Evolutionary conservation across 1,140 invertebrate genomes (phyloP), one percentile per base, ranked within the genome.

Genomic region (Formica selysi): DNA sequence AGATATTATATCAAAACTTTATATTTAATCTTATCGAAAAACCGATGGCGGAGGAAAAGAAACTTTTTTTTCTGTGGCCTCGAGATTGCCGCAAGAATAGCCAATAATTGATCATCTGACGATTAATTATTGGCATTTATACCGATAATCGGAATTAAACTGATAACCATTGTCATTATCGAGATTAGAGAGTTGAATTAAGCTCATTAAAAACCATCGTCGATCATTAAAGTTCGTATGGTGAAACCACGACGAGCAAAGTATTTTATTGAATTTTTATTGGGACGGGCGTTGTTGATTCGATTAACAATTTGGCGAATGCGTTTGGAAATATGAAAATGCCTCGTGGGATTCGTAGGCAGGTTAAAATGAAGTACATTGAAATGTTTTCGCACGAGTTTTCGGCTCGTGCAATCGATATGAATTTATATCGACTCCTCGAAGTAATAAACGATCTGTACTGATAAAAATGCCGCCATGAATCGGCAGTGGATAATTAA

Each of bases 241-340:
- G 32, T 57, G 51, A 80, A 61, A 59, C 36, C 0, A n/a, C 26
- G 67, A 38, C 16, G 48, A 11, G 29, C n/a, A 8, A 36, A 61
- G 26, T 62, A 61, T 81, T 71, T 81, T 71, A 81, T 73, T 32
- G 16, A 38, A 73, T 81, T 81, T 81, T 81, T 73, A 73, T 71
- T 81, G 19, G 38, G 41, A 36, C 22, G 48, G n/a, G 10, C 26
- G 22, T 44, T 6, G 48, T 19, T 81, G 68, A 81, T 44, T 81
- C 68, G 22, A 81, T 81, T 73, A 73, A 73, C 19, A 71, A 73
- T 73, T 73, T 81, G 29, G 10, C 44, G 76, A 29, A 26, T 32
- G 22, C 64, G n/a, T 41, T 2, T 5, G 22, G 8, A 80, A 68
- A 68, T 79, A 38, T 70, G 51, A 29, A 29, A 71, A 22, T n/a